Percentiles rank a stretch among this genome's conserved stretches.
phyloP scores from a whole-genome alignment of 2,797 vertebrate species.

The Crocidura indochinensis region DNA sequence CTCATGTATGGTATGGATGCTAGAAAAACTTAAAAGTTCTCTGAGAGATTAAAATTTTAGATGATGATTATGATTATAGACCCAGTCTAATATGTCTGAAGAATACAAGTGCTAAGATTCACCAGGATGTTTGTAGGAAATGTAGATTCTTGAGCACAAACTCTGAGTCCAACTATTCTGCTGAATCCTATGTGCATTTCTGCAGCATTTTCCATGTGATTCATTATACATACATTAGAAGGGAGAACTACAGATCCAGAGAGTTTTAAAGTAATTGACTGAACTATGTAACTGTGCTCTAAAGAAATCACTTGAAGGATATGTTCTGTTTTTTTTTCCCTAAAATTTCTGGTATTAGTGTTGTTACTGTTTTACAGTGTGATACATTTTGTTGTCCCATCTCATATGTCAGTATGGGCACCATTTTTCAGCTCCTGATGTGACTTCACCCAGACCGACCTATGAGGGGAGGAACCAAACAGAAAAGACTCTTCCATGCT shows the following conservation, averaged over 20 bases:
- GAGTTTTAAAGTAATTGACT: neutral
- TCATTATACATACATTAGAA: neutral
- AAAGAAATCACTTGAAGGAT: constrained; percentile 25
- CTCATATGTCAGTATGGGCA: too few species aligned
- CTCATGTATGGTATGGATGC: neutral
- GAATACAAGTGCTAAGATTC: neutral
- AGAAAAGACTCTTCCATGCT: too few species aligned
- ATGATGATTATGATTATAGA: neutral
- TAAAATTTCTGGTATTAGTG: neutral
- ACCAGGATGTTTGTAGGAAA: neutral
- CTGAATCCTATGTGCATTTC: neutral
- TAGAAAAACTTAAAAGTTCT: neutral
- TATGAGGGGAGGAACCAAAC: too few species aligned
- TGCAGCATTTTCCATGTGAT: neutral
- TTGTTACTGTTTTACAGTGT: too few species aligned
- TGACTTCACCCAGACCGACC: too few species aligned
- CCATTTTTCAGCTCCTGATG: too few species aligned
- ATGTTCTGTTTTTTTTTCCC: constrained; percentile 28
- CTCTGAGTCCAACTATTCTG: too few species aligned
- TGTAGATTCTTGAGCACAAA: neutral
- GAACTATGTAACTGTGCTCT: neutral
- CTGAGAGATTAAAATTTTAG: constrained; percentile 6
- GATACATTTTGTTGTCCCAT: too few species aligned
- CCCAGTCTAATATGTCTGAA: neutral
- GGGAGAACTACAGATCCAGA: neutral